These are phyloP conservation scores for Pica pica DNA, from an alignment of 2,113 vertebrate genomes.

Conservation along the genomic window DNA sequence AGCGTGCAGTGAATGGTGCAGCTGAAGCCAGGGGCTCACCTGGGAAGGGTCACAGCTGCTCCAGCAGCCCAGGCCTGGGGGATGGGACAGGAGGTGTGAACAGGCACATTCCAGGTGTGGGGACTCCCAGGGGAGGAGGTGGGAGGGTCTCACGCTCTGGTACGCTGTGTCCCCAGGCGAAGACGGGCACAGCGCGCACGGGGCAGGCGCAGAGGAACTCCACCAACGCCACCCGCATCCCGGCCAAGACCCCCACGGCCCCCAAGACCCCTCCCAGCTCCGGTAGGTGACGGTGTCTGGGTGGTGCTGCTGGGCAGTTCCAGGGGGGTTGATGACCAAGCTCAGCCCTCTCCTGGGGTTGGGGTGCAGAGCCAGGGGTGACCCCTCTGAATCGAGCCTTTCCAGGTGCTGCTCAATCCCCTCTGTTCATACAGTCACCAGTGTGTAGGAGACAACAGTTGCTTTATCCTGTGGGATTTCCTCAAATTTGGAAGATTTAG, in stretches of 20 bases:
- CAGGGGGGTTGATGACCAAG: accelerated
- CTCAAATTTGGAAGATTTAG: not conserved
- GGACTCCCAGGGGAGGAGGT: not conserved
- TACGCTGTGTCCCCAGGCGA: conserved; percentile 39
- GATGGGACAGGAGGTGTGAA: accelerated
- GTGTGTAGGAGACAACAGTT: not conserved
- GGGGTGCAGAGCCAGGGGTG: not conserved
- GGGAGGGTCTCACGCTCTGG: not conserved
- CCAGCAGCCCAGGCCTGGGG: not conserved
- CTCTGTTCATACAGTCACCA: accelerated
- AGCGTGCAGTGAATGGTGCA: accelerated
- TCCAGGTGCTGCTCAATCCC: not conserved
- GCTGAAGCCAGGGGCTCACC: not conserved
- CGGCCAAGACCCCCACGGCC: conserved; percentile 78
- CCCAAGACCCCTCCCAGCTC: conserved; percentile 77
- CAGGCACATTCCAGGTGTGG: accelerated
- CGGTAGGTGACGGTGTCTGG: conserved; percentile 33
- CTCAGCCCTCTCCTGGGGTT: not conserved
- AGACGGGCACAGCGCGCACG: conserved; percentile 59
- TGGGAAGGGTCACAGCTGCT: not conserved
- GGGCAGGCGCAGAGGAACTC: conserved; percentile 77
- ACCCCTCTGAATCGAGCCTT: not conserved
- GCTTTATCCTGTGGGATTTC: not conserved
- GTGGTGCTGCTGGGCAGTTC: not conserved
- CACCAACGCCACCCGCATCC: conserved; percentile 78